A percentile compares a stretch with the other conserved stretches of the same genome.
Evolutionary conservation across 2,888 invertebrate genomes (phyloP).

Genomic region (Scaptomyza cyrtandrae): DNA sequence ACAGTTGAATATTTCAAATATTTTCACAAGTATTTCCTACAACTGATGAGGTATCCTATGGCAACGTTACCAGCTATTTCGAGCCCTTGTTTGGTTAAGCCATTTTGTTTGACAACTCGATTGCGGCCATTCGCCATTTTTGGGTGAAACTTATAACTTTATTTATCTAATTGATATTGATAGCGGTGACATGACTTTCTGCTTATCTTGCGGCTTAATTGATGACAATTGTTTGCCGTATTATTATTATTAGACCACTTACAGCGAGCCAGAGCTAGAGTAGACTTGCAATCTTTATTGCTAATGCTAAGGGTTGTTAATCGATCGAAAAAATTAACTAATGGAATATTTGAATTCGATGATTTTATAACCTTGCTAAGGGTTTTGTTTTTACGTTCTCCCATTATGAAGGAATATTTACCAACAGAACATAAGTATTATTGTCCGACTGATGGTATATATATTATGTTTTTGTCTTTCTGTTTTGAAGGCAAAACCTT

Average conservation of each 20-base stretch:
- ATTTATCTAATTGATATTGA: constrained; percentile 43
- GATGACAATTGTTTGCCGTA: constrained; percentile 8
- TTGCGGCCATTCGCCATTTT: constrained; percentile 37
- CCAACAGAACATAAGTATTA: too few species aligned
- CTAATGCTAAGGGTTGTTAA: constrained; percentile 10
- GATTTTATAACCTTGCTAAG: neutral
- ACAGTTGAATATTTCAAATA: constrained; percentile 61
- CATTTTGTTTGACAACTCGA: constrained; percentile 43
- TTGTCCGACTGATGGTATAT: too few species aligned
- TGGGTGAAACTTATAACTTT: constrained; percentile 31
- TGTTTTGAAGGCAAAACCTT: too few species aligned
- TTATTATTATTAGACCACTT: constrained; percentile 14
- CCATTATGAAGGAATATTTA: neutral
- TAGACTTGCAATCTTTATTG: neutral
- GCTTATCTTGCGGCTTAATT: constrained; percentile 51
- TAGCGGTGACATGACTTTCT: constrained; percentile 57
- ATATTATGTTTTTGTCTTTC: too few species aligned
- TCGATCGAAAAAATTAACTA: neutral
- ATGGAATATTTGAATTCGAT: neutral
- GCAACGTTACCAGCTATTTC: constrained; percentile 3
- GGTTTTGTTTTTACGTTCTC: neutral
- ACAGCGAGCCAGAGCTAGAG: neutral
- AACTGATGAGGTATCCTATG: neutral
- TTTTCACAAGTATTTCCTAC: constrained; percentile 47
- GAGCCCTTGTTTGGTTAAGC: constrained; percentile 37